Conservation (phyloP, 2,888 invertebrate genomes). For the Timema cristinae region DNA sequence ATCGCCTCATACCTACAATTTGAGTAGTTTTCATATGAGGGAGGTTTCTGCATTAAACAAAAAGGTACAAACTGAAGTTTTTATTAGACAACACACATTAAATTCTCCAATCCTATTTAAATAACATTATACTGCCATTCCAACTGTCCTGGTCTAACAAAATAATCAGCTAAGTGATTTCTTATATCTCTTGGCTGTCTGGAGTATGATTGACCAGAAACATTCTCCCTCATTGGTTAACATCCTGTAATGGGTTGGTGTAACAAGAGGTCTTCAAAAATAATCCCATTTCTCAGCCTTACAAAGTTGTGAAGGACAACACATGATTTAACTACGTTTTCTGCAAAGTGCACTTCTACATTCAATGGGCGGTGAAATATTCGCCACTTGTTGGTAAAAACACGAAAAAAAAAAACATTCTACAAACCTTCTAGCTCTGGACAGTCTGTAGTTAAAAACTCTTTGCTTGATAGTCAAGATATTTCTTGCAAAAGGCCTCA, state of each 20-base stretch:
- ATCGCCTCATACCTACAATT: no score
- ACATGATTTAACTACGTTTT: background rate
- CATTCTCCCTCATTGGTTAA: background rate
- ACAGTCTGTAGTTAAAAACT: background rate
- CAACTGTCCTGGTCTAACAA: conserved; percentile 3
- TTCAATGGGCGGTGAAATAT: conserved; percentile 4
- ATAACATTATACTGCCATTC: conserved; percentile 5
- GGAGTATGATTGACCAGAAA: background rate
- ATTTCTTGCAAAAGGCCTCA: conserved; percentile 5
- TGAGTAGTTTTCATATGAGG: background rate
- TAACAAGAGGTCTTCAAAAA: conserved; percentile 9
- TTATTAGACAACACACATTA: background rate
- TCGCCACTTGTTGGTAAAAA: background rate
- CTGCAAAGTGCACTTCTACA: conserved; percentile 1
- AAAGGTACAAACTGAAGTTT: no score
- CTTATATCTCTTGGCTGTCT: background rate
- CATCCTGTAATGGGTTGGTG: background rate
- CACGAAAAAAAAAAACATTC: background rate
- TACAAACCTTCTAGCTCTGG: background rate
- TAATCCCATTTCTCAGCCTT: conserved; percentile 2
- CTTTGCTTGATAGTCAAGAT: background rate
- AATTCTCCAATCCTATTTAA: background rate
- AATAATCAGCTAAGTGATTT: conserved; percentile 7
- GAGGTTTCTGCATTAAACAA: conserved; percentile 5
- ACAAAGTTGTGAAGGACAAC: conserved; percentile 5